Conservation (phyloP, 2,888 invertebrate genomes). For the Polietes domitor region DNA sequence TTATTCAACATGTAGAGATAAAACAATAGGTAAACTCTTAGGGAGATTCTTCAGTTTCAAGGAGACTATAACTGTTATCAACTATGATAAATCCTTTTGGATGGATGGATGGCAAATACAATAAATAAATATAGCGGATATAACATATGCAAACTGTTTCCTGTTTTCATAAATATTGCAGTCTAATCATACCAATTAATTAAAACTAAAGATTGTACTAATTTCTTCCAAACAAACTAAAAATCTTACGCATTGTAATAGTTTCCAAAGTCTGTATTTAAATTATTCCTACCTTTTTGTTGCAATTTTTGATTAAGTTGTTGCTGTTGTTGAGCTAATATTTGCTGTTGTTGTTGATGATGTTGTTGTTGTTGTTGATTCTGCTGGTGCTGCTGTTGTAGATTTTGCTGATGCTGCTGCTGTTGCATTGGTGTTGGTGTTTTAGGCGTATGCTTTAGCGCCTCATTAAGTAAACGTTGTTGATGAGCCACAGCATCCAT, state of each 20-base stretch:
- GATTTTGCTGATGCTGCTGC: constrained; percentile 60
- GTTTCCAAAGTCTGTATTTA: background rate
- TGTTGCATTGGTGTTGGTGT: constrained; percentile 68
- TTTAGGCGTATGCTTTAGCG: constrained; percentile 69
- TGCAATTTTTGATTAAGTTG: constrained; percentile 78
- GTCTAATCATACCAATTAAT: background rate
- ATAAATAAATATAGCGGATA: background rate
- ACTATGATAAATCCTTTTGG: no score
- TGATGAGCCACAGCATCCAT: constrained; percentile 71
- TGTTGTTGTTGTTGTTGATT: constrained; percentile 60
- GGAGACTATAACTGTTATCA: no score
- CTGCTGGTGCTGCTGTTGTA: constrained; percentile 81
- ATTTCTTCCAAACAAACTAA: background rate
- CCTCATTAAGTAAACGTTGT: constrained; percentile 67
- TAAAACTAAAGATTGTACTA: background rate
- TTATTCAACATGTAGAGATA: no score
- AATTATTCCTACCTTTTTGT: constrained; percentile 74
- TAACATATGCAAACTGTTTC: background rate
- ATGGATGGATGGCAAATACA: constrained; percentile 48
- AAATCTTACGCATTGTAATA: background rate
- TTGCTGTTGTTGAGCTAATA: constrained; percentile 75
- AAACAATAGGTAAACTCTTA: no score
- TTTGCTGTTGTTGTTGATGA: constrained; percentile 66
- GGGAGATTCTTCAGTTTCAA: no score
- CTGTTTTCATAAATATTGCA: no score